A percentile compares a stretch with the other conserved stretches of the same genome.
Evolutionary conservation across 2,888 invertebrate genomes (phyloP).

Genomic region (Argynnis bischoffii): DNA sequence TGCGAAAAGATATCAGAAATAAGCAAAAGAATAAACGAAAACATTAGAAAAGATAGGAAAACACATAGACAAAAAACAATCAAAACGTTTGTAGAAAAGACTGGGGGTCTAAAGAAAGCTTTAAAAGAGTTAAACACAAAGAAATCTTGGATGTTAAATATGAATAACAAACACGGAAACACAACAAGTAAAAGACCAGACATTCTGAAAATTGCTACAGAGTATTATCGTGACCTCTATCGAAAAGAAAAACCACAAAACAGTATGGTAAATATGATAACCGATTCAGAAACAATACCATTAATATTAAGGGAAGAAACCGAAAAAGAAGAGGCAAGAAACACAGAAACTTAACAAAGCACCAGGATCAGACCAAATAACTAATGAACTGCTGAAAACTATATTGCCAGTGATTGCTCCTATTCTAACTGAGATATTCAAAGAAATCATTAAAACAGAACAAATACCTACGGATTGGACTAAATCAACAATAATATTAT

Average conservation of each 20-base stretch:
- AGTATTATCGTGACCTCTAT: slow-evolving; percentile 38
- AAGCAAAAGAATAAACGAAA: slow-evolving; percentile 41
- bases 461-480: too few relatives aligned
- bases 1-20: slow-evolving; percentile 33
- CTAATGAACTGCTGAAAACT: too few relatives aligned
- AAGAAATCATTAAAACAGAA: too few relatives aligned
- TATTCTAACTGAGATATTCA: too few relatives aligned
- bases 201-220: slow-evolving; percentile 41
- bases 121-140: slow-evolving; percentile 18
- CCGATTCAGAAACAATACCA: slow-evolving; percentile 26
- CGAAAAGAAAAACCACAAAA: slow-evolving; percentile 27
- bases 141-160: slow-evolving; percentile 33
- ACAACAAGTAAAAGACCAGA: slow-evolving; percentile 34
- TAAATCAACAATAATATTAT: too few relatives aligned
- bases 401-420: too few relatives aligned
- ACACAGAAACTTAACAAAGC: slow-evolving; percentile 44
- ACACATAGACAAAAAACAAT: slow-evolving; percentile 31
- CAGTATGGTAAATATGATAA: slow-evolving; percentile 15
- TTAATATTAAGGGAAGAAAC: slow-evolving; percentile 42
- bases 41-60: slow-evolving; percentile 38
- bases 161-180: slow-evolving; percentile 31
- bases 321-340: slow-evolving; percentile 40
- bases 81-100: slow-evolving; percentile 36
- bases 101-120: slow-evolving; percentile 40
- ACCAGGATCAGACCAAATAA: slow-evolving; percentile 42